These are phyloP conservation scores for Apostichopus leukothele DNA, from an alignment of 53 echinoderm and acorn worm species.

Conservation along the genomic window DNA sequence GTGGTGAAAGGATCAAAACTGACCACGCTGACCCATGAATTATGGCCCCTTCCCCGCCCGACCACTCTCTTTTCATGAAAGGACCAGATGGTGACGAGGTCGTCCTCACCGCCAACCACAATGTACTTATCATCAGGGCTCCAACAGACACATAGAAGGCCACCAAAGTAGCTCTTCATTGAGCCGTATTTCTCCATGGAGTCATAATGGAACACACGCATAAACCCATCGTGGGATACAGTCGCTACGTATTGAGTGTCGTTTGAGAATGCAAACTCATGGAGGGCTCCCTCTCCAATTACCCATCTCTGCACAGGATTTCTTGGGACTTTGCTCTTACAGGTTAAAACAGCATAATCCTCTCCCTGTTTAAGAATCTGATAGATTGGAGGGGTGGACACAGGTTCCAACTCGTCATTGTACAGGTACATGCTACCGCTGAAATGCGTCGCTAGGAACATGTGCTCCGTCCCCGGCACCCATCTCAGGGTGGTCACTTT, in stretches of 20 bases:
- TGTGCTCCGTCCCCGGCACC: slow-evolving; percentile 98
- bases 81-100: slow-evolving; percentile 93
- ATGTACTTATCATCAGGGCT: slow-evolving; percentile 94
- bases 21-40: slow-evolving; percentile 92
- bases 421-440: slow-evolving; percentile 95
- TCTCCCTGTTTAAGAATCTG: slow-evolving; percentile 93
- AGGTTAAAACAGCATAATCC: slow-evolving; percentile 91
- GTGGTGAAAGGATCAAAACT: slow-evolving; percentile 92
- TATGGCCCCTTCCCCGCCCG: slow-evolving; percentile 85
- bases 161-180: slow-evolving; percentile 99
- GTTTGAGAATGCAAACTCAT: slow-evolving; percentile 94
- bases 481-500: slow-evolving; percentile 88
- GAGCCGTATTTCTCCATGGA: slow-evolving; percentile 93
- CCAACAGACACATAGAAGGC: slow-evolving; percentile 96
- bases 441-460: slow-evolving; percentile 87
- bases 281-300: slow-evolving; percentile 85
- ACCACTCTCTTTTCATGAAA: slow-evolving; percentile 82
- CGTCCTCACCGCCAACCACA: slow-evolving; percentile 93
- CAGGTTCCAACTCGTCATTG: slow-evolving; percentile 82
- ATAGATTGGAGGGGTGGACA: slow-evolving; percentile 88
- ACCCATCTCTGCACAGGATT: slow-evolving; percentile 97
- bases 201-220: slow-evolving; percentile 92
- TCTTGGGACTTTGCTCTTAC: slow-evolving; percentile 92
- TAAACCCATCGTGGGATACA: slow-evolving; percentile 94
- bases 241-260: slow-evolving; percentile 84